Percentiles rank a stretch among this genome's conserved stretches.
phyloP scores from a whole-genome alignment of 2,113 vertebrate species.

The Montifringilla adamsi region DNA sequence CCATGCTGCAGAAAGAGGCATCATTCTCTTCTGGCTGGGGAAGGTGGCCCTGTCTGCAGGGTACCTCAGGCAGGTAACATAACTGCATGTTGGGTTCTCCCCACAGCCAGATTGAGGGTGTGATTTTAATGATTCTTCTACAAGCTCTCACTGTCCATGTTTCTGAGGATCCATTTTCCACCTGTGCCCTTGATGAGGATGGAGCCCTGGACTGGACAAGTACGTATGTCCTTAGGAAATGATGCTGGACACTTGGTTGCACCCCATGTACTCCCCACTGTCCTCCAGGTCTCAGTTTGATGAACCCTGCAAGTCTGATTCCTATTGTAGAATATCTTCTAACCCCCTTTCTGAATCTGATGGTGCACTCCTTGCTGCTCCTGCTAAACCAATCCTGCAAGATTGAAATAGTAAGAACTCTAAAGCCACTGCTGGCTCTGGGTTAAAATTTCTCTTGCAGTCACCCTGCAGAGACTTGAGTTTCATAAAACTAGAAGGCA shows the following conservation, averaged over 20 bases:
- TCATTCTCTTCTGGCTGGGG: background rate
- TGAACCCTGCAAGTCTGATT: background rate
- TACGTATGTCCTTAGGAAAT: slow-evolving; percentile 49
- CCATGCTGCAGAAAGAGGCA: background rate
- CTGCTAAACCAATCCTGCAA: background rate
- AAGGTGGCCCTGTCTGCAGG: background rate
- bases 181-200: slow-evolving; percentile 71
- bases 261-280: rapidly evolving
- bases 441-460: background rate
- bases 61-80: background rate
- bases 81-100: background rate
- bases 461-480: background rate
- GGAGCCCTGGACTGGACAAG: slow-evolving; percentile 83
- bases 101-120: slow-evolving; percentile 83
- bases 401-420: background rate
- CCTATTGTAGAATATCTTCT: background rate
- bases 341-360: background rate
- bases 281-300: background rate
- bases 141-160: slow-evolving; percentile 71
- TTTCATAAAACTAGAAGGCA: background rate
- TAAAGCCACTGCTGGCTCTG: background rate
- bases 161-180: slow-evolving; percentile 66
- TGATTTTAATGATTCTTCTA: slow-evolving; percentile 80
- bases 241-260: rapidly evolving
- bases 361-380: background rate